A percentile compares a stretch with the other conserved stretches of the same genome.
phyloP scores from a whole-genome alignment of 2,797 vertebrate species.

The Siniperca undulata region DNA sequence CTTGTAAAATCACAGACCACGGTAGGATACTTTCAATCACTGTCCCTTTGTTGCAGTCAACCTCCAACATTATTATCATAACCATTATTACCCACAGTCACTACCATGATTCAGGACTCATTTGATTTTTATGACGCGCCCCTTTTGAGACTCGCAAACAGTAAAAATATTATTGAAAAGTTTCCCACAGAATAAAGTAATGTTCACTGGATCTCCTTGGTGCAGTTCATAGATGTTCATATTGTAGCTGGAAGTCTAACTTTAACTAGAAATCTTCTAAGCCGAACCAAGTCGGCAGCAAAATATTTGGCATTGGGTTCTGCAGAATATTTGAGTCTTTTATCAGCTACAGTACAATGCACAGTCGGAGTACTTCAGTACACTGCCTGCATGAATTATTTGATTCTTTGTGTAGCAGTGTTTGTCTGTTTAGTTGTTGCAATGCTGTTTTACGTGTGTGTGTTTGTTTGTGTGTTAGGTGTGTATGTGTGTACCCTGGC shows the following conservation, averaged over 20 bases:
- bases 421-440: conserved; percentile 41
- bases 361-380: conserved; percentile 43
- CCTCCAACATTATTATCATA: conserved; percentile 65
- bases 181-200: conserved; percentile 64
- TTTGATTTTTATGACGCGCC: conserved; percentile 69
- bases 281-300: not conserved
- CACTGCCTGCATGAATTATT: conserved; percentile 39
- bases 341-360: conserved; percentile 53
- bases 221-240: conserved; percentile 14
- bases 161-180: conserved; percentile 80
- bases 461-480: not conserved
- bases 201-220: conserved; percentile 43
- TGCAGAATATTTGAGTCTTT: conserved; percentile 45
- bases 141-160: conserved; percentile 70
- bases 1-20: conserved; percentile 98
- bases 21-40: conserved; percentile 86
- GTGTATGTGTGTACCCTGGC: conserved; percentile 7
- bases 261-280: conserved; percentile 6
- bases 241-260: not conserved
- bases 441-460: not conserved
- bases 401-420: conserved; percentile 16
- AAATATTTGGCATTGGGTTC: conserved; percentile 8
- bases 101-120: conserved; percentile 66
- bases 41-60: conserved; percentile 74
- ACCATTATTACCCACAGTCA: conserved; percentile 69